phyloP scores from a whole-genome alignment of 2,888 invertebrate genomes.

The Microctonus brassicae region DNA sequence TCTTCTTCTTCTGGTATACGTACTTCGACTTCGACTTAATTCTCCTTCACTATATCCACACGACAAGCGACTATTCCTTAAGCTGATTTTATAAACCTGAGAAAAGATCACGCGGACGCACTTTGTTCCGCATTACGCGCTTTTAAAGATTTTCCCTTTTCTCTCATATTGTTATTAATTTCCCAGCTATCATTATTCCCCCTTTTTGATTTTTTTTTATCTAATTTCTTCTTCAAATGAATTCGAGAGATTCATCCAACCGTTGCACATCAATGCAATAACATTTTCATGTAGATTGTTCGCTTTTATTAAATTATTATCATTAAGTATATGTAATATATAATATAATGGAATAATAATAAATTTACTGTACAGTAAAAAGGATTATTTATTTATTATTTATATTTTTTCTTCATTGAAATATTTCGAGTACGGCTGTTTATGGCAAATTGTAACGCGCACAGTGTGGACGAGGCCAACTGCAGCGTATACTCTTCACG shows the following conservation, averaged over 20 bases:
- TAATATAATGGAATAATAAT: too few relatives aligned
- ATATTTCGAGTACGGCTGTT: slow-evolving; percentile 40
- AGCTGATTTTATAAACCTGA: neutral
- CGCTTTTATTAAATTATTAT: too few relatives aligned
- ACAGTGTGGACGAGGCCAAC: slow-evolving; percentile 47
- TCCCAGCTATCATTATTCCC: neutral
- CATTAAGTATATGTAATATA: neutral
- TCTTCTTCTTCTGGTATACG: neutral
- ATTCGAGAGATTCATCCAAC: too few relatives aligned
- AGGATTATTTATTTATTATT: neutral
- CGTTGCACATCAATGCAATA: neutral
- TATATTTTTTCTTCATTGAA: too few relatives aligned
- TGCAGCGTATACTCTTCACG: slow-evolving; percentile 31
- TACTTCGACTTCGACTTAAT: too few relatives aligned
- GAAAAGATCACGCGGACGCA: slow-evolving; percentile 18
- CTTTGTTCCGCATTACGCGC: slow-evolving; percentile 14
- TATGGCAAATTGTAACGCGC: slow-evolving; percentile 50
- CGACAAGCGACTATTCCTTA: neutral
- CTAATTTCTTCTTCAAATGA: neutral
- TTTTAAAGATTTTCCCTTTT: neutral
- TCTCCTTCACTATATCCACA: neutral
- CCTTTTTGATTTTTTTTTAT: neutral
- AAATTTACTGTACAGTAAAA: neutral
- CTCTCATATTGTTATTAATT: neutral
- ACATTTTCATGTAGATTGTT: neutral